Evolutionary conservation across 2,113 vertebrate genomes (phyloP).

Genomic region (Nothoprocta pentlandii): DNA sequence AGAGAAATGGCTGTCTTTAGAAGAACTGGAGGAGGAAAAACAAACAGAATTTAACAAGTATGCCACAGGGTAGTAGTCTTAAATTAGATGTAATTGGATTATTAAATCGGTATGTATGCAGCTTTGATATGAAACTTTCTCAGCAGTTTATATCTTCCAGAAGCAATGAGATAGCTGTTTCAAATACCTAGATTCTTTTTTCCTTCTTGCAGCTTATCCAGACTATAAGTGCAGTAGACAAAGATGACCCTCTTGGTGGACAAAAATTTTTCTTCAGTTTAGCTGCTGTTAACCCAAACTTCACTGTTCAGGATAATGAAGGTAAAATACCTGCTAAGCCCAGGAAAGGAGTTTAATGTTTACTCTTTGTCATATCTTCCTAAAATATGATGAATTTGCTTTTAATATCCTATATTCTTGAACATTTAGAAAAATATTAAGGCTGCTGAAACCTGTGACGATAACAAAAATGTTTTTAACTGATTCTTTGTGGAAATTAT

Average conservation of each 20-base stretch:
- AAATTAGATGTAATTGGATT: not conserved
- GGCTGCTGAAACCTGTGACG: not conserved
- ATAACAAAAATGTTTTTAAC: not conserved
- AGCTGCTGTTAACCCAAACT: slow-evolving; percentile 93
- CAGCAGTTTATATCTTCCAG: not conserved
- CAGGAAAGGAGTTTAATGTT: not conserved
- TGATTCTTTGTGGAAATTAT: not conserved
- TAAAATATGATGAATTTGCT: not conserved
- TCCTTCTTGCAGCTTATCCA: slow-evolving; percentile 90
- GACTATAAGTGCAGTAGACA: slow-evolving; percentile 96
- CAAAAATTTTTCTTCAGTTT: slow-evolving; percentile 99
- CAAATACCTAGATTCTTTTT: not conserved
- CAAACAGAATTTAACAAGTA: not conserved
- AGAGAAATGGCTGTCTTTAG: not conserved
- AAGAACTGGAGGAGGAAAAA: slow-evolving; percentile 33
- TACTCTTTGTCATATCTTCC: not conserved
- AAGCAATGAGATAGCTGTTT: not conserved
- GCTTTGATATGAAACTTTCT: not conserved
- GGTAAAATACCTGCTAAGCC: slow-evolving; percentile 79
- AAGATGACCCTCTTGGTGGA: slow-evolving; percentile 94
- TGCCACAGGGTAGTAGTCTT: not conserved
- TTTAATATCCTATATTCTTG: not conserved
- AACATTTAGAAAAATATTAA: not conserved
- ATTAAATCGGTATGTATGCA: not conserved
- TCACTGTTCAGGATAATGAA: slow-evolving; percentile 96